Conservation (phyloP, 2,797 vertebrate species). For the Sitta carolinensis region DNA sequence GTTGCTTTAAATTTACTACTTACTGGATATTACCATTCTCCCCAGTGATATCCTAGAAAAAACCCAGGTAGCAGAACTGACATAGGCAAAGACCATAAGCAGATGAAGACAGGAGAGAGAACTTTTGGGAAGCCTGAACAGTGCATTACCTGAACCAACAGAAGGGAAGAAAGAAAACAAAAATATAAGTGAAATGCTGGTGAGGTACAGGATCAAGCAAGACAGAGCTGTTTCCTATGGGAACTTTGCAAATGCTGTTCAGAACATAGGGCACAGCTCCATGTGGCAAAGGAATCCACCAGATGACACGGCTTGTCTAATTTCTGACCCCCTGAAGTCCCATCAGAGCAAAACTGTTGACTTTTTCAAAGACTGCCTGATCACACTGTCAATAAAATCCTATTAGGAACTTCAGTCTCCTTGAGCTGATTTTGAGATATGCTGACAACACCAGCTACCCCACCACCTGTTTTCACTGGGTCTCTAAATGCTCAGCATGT, state of each 20-base stretch:
- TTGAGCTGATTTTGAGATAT: not conserved
- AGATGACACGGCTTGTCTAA: not conserved
- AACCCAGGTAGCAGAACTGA: not conserved
- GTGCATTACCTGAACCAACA: not conserved
- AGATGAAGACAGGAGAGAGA: not conserved
- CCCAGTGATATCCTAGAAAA: not conserved
- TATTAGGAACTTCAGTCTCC: not conserved
- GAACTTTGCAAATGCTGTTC: not conserved
- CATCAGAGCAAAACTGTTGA: not conserved
- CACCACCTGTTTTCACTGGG: not conserved
- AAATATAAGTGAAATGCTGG: not conserved
- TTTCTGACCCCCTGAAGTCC: not conserved
- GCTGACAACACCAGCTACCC: not conserved
- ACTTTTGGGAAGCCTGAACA: not conserved
- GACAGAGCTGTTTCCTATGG: not conserved
- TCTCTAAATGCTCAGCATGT: not conserved
- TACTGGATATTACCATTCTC: not conserved
- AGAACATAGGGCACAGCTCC: not conserved
- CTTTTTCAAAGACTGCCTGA: not conserved
- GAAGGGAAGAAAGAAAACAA: not conserved
- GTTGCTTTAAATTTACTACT: not conserved
- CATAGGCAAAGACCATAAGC: not conserved
- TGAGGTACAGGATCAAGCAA: not conserved
- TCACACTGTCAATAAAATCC: not conserved
- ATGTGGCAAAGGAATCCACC: not conserved